A percentile compares a stretch with the other conserved stretches of the same genome.
Evolutionary conservation across 2,888 invertebrate species (phyloP).

Genomic region (Lithosia quadra): DNA sequence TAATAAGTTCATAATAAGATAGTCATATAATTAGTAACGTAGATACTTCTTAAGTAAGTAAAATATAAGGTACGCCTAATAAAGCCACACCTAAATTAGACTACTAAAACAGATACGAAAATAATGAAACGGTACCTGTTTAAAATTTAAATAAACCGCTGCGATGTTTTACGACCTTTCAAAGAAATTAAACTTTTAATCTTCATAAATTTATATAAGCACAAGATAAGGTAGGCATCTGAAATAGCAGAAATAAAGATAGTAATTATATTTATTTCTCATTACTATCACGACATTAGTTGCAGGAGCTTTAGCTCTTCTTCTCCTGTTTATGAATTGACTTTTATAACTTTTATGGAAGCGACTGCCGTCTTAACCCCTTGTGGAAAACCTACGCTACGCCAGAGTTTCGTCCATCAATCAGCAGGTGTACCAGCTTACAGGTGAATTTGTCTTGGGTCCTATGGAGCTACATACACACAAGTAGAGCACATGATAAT

Average conservation of each 20-base stretch:
- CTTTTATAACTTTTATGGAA: no score
- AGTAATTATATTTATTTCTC: no score
- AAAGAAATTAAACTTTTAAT: constrained; percentile 34
- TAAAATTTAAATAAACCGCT: constrained; percentile 9
- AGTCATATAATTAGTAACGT: background rate
- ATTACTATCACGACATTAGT: no score
- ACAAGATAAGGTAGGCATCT: constrained; percentile 26
- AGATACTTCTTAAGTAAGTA: background rate
- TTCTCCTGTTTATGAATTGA: no score
- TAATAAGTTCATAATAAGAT: background rate
- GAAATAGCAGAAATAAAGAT: constrained; percentile 11
- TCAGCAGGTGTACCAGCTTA: background rate
- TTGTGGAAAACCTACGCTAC: background rate
- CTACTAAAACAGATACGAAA: constrained; percentile 21
- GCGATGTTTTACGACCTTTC: constrained; percentile 29
- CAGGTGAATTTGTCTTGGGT: background rate
- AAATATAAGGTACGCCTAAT: background rate
- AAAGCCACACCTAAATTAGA: constrained; percentile 13
- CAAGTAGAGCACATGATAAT: background rate
- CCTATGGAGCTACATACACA: background rate
- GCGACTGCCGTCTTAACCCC: no score
- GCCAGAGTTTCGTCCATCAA: background rate
- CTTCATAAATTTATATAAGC: constrained; percentile 41
- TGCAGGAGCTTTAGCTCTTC: no score
- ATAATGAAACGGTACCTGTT: constrained; percentile 13